Evolutionary conservation across 2,797 vertebrate genomes (phyloP), one percentile per base, ranked within the genome.

Genomic region (Schizothorax lantsangensis): DNA sequence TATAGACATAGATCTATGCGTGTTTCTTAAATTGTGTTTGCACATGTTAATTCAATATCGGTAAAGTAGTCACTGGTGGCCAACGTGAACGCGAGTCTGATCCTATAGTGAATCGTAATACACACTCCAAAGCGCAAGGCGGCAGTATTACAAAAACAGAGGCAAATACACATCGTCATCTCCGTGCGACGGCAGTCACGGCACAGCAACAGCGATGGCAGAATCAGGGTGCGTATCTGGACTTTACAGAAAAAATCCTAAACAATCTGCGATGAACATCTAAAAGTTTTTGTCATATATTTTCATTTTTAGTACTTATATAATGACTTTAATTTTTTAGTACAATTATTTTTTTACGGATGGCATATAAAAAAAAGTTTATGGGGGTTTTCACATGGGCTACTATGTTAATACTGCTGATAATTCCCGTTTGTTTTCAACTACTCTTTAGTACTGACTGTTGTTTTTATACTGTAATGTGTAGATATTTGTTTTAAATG

Each of bases 151-250:
- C 75, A 1, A 5, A 26, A 68, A 23, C 36, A 33, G 14, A 14
- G 4, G 7, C 11, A 1, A 19, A 26, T 6, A 21, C 9, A 30
- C 7, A 64, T 84, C 90, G 88, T 92, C 85, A 92, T 90, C 5
- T 2, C 0, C 1, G 30, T 64, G 90, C 90, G 92, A 90, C 91
- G 5, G 40, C n/a, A 43, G 14, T 2, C 9, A 21, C 26, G 36
- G 6, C 40, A 45, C 47, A 19, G 40, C 3, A 33, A n/a, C 57
- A 74, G 82, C 72, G 45, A 92, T 92, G 92, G 91, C 91, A 4
- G 92, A 93, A 43, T 7, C 88, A 3, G 89, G 88, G 90, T 93
- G 77, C 4, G 92, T 92, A 82, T 90, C 54, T 83, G 57, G 38
- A 64, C 2, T 79, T 75, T 73, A 33, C 43, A 68, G 38, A 64